Base-by-base conservation (phyloP, 2,797 vertebrate genomes). In the Acipenser oxyrinchus region DNA sequence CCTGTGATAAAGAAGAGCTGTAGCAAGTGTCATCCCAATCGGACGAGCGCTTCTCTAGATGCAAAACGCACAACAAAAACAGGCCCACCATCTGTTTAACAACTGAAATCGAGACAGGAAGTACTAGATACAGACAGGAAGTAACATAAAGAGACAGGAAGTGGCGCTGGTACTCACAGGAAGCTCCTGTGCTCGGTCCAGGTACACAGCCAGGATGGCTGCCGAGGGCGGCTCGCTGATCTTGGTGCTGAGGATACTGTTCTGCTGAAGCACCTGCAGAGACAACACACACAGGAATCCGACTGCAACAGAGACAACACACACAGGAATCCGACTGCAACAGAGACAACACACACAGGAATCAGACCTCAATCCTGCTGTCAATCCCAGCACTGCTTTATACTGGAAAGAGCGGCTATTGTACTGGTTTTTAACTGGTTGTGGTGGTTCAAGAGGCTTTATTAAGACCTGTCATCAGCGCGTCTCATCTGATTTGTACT, bases 191-290 rank as follows among this genome's bases (percentile, higher is more conserved):
- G 91, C 95, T 23, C 91, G 88, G 78, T 97, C 95, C 51, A 97
- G 81, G 74, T 97, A 97, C 60, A 96, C 64, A 1, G 89, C 90
- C n/a, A 98, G 78, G 78, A 98, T 93, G 77, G 94, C 93, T 0
- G 93, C 88, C 2, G 95, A 95, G 0, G 93, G 93, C 13, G 90
- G 89, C 1, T 93, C 89, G 12, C 81, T 69, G 0, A 89, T 91
- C 68, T 90, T 91, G 6, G 69, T 11, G 1, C 76, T 81, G 66
- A 94, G 49, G 9, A 84, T 88, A 64, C 82, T 82, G 78, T 96
- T 97, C 81, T 87, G 91, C 76, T 93, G 84, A 8, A 95, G 84
- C 70, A 94, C 91, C 95, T 97, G 77, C 10, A 60, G 1, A 51
- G 52, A 70, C 60, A 9, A 8, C 69, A 65, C 8, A 13, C 8